A percentile compares a stretch with the other conserved stretches of the same genome.
Conservation (phyloP, 1,140 invertebrate species). For the Apis mellifera region Amel_HAv3.1 CM009940.2:7833001-7833500, state of each 20-base stretch:
- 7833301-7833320: constrained; percentile 52
- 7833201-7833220: constrained; percentile 71
- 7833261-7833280: background rate
- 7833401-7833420: constrained; percentile 14
- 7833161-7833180: constrained; percentile 75
- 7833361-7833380: constrained; percentile 64
- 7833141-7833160: constrained; percentile 79
- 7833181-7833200: constrained; percentile 78
- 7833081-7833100: constrained; percentile 60
- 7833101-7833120: constrained; percentile 70
- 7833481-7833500: too few relatives aligned
- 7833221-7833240: background rate
- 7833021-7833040: constrained; percentile 55
- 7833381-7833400: constrained; percentile 25
- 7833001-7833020: constrained; percentile 64
- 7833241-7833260: constrained; percentile 6
- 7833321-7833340: constrained; percentile 74
- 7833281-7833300: background rate
- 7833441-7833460: constrained; percentile 3
- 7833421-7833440: background rate
- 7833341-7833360: constrained; percentile 73
- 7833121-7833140: constrained; percentile 77
- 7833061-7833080: constrained; percentile 46
- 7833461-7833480: background rate
- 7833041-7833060: constrained; percentile 58